A percentile compares a stretch with the other conserved stretches of the same genome.
Conservation (phyloP, 1,140 invertebrate genomes). For the Nasonia giraulti region DNA sequence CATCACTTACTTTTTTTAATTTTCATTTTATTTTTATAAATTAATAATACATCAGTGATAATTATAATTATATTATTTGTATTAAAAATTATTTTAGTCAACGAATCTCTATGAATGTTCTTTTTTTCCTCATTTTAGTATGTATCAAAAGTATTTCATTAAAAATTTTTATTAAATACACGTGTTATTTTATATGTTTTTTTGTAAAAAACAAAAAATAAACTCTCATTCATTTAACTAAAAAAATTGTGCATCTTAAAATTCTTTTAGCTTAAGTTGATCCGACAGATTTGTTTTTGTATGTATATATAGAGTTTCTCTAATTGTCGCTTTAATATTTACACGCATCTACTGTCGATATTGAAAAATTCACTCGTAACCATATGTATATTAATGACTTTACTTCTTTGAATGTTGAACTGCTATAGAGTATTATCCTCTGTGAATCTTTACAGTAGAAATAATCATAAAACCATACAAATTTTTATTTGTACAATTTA, state of each 20-base stretch:
- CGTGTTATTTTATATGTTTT: not conserved
- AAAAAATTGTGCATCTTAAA: not conserved
- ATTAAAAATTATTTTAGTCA: constrained; percentile 19
- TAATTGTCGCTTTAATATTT: not conserved
- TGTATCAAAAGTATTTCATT: constrained; percentile 23
- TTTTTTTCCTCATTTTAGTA: not conserved
- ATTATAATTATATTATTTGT: constrained; percentile 22
- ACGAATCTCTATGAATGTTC: not conserved
- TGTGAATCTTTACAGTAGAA: no score
- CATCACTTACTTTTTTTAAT: constrained; percentile 4
- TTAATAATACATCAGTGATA: constrained; percentile 40
- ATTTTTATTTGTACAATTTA: no score
- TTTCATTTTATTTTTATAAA: constrained; percentile 29
- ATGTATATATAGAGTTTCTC: not conserved
- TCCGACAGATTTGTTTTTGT: not conserved
- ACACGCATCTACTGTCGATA: not conserved
- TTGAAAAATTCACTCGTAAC: not conserved
- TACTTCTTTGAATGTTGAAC: no score
- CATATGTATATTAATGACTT: no score
- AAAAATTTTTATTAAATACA: not conserved
- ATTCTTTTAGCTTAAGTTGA: not conserved
- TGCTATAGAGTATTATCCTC: no score
- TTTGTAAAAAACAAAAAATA: not conserved
- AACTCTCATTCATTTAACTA: no score
- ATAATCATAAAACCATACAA: not conserved